phyloP scores from a whole-genome alignment of 1,140 invertebrate species.

The Drosophila triauraria region DNA sequence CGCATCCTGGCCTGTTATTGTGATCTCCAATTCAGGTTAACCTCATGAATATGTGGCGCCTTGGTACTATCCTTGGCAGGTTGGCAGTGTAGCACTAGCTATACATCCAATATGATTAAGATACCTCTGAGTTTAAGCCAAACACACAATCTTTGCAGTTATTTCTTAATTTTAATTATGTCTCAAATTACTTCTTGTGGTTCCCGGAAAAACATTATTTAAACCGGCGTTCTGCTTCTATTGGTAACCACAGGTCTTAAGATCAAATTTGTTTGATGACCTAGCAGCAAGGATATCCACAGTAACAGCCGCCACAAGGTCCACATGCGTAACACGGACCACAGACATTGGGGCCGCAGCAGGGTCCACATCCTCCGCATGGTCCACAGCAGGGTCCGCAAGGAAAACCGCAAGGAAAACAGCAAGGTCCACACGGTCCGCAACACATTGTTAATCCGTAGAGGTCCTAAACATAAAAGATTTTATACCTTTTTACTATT shows the following conservation, averaged over 20 bases:
- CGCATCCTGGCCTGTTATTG: neutral
- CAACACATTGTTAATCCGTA: slow-evolving; percentile 24
- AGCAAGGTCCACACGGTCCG: slow-evolving; percentile 27
- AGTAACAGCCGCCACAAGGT: slow-evolving; percentile 20
- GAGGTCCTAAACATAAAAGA: neutral
- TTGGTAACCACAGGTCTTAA: no score
- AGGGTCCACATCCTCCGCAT: slow-evolving; percentile 17
- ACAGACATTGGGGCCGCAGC: slow-evolving; percentile 19
- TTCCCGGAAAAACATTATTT: neutral
- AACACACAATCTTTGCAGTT: no score
- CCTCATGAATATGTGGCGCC: no score
- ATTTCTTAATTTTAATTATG: no score
- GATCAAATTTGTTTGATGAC: no score
- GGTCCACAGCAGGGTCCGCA: slow-evolving; percentile 12
- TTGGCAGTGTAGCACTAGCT: no score
- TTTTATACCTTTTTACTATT: no score
- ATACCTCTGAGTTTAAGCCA: no score
- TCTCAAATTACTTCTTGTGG: neutral
- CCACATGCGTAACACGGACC: slow-evolving; percentile 25
- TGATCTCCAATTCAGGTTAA: neutral
- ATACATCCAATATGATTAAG: no score
- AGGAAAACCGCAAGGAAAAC: neutral
- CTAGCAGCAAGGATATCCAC: slow-evolving; percentile 22
- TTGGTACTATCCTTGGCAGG: no score
- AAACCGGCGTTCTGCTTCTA: no score